These are phyloP conservation scores for Anoncus sp. DNA, from an alignment of 2,888 invertebrate genomes.

Conservation along the genomic window DNA sequence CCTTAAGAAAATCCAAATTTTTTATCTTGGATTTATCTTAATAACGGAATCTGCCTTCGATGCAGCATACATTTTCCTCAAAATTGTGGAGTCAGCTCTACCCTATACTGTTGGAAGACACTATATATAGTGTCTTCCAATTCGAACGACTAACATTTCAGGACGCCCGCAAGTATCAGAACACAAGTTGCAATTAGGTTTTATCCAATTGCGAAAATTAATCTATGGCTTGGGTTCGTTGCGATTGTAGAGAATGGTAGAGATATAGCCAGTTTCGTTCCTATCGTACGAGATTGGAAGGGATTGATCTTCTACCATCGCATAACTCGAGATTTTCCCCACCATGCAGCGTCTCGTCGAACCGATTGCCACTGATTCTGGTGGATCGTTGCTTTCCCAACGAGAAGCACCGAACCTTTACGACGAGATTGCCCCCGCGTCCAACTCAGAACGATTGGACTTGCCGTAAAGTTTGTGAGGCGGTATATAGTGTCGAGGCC, in stretches of 20 bases:
- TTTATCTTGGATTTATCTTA: neutral
- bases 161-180: neutral
- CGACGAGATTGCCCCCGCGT: conserved; percentile 47
- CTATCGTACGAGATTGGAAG: conserved; percentile 25
- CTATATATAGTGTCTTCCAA: conserved; percentile 15
- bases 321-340: conserved; percentile 45
- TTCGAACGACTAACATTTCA: conserved; percentile 13
- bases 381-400: conserved; percentile 11
- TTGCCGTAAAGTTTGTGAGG: conserved; percentile 34
- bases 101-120: no score
- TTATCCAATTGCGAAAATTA: conserved; percentile 53
- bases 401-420: conserved; percentile 8
- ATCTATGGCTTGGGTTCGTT: conserved; percentile 27
- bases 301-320: conserved; percentile 18
- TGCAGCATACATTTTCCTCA: neutral
- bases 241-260: conserved; percentile 5
- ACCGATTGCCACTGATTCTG: conserved; percentile 46
- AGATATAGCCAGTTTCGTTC: conserved; percentile 24
- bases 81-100: neutral
- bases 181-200: conserved; percentile 38
- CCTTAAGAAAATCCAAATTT: no score
- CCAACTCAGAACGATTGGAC: conserved; percentile 11
- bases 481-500: neutral
- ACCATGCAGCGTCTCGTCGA: conserved; percentile 29
- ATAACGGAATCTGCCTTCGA: neutral